Conservation (phyloP, 2,888 invertebrate species). For the Cantharis rustica region DNA sequence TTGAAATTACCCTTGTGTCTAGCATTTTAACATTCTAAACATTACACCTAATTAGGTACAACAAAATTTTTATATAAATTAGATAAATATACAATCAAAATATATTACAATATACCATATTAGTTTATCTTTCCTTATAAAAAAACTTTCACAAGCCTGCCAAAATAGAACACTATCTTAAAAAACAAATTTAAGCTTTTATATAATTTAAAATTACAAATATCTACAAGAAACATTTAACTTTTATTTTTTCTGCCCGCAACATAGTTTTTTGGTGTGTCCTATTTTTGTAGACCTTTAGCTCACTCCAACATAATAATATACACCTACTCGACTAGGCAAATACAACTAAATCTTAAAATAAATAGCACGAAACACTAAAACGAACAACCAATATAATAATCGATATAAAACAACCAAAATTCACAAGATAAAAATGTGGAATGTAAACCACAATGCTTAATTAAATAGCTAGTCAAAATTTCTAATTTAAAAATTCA, state of each 20-base stretch:
- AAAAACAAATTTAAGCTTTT: background rate
- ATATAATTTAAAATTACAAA: no score
- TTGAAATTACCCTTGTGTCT: constrained; percentile 38
- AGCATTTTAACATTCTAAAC: constrained; percentile 33
- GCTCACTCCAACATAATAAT: background rate
- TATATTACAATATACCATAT: background rate
- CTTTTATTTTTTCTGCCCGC: background rate
- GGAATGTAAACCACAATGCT: constrained; percentile 1
- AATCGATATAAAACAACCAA: background rate
- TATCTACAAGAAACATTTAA: no score
- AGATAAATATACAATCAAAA: background rate
- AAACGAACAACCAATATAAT: background rate
- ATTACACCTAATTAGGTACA: constrained; percentile 18
- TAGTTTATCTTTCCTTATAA: background rate
- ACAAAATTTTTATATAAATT: constrained; percentile 4
- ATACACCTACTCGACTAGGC: no score
- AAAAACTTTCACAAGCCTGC: background rate
- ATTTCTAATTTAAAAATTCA: background rate
- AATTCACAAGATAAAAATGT: background rate
- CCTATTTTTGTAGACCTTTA: background rate
- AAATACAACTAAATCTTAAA: background rate
- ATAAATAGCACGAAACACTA: background rate
- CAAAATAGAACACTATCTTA: background rate
- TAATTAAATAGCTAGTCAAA: background rate
- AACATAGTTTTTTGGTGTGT: background rate